phyloP scores from a whole-genome alignment of 2,888 invertebrate species.

The Pandemis heparana region DNA sequence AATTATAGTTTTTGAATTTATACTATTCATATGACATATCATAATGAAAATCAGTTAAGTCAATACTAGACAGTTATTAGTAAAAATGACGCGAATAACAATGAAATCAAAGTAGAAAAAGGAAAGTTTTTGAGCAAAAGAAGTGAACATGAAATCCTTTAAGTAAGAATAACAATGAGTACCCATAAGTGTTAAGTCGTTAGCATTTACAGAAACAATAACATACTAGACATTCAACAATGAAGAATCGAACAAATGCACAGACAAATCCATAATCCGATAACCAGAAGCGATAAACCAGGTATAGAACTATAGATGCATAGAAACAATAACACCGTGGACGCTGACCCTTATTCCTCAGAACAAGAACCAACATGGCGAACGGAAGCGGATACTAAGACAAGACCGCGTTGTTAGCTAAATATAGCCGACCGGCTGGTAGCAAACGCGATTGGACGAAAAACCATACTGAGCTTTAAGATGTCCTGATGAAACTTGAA shows the following conservation, averaged over 20 bases:
- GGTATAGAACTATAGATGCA: background rate
- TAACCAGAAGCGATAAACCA: conserved; percentile 10
- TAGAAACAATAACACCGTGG: conserved; percentile 29
- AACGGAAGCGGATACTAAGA: conserved; percentile 74
- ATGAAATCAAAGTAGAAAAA: background rate
- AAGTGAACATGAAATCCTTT: background rate
- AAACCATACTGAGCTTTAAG: conserved; percentile 25
- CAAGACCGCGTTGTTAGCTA: conserved; percentile 81
- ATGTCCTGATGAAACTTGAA: background rate
- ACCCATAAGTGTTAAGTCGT: conserved; percentile 47
- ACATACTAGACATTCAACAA: conserved; percentile 1
- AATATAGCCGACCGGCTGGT: conserved; percentile 67
- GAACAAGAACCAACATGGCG: conserved; percentile 52
- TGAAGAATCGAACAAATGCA: background rate
- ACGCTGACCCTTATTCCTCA: conserved; percentile 44
- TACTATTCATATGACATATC: too few species aligned
- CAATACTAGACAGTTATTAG: too few species aligned
- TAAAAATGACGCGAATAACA: too few species aligned
- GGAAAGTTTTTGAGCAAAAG: background rate
- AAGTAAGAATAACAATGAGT: background rate
- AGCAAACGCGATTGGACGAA: conserved; percentile 29
- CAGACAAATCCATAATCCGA: conserved; percentile 11
- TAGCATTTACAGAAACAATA: conserved; percentile 51
- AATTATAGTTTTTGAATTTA: too few species aligned
- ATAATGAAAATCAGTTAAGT: too few species aligned